Conservation (phyloP, 2,113 vertebrate genomes). For the Dipodomys spectabilis region DNA sequence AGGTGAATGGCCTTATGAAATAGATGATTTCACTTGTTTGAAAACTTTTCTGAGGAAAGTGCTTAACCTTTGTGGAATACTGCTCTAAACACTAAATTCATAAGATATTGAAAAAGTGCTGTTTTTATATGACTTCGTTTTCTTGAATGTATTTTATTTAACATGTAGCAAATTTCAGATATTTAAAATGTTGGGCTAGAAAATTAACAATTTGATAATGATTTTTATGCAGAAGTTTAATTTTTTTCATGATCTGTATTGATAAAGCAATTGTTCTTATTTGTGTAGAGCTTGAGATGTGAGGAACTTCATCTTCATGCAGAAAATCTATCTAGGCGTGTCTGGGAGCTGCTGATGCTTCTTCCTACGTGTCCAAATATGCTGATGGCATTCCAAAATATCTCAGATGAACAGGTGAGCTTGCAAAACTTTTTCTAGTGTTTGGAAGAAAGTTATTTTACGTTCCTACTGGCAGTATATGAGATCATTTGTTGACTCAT, state of each 20-base stretch:
- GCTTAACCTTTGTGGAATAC: neutral
- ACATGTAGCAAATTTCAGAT: neutral
- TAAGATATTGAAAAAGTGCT: neutral
- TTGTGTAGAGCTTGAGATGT: conserved; percentile 91
- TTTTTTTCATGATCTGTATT: conserved; percentile 8
- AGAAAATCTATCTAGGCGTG: conserved; percentile 97
- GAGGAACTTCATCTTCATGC: conserved; percentile 99
- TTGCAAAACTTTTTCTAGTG: neutral
- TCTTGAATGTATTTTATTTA: conserved; percentile 39
- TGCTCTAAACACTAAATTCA: neutral
- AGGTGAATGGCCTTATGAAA: neutral
- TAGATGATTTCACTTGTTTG: conserved; percentile 33
- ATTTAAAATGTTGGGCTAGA: neutral
- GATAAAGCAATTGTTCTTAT: conserved; percentile 66
- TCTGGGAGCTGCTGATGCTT: conserved; percentile 99
- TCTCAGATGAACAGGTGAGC: conserved; percentile 95
- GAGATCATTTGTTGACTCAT: neutral
- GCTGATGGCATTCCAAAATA: conserved; percentile 98
- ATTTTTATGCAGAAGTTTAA: neutral
- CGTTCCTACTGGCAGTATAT: neutral
- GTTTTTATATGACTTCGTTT: neutral
- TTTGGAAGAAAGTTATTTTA: neutral
- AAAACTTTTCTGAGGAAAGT: conserved; percentile 6
- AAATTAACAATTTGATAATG: conserved; percentile 2
- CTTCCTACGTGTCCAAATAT: conserved; percentile 99